Evolutionary conservation across 2,888 invertebrate species (phyloP), one percentile per base, ranked within the genome.

Genomic region (Apamea crenata): DNA sequence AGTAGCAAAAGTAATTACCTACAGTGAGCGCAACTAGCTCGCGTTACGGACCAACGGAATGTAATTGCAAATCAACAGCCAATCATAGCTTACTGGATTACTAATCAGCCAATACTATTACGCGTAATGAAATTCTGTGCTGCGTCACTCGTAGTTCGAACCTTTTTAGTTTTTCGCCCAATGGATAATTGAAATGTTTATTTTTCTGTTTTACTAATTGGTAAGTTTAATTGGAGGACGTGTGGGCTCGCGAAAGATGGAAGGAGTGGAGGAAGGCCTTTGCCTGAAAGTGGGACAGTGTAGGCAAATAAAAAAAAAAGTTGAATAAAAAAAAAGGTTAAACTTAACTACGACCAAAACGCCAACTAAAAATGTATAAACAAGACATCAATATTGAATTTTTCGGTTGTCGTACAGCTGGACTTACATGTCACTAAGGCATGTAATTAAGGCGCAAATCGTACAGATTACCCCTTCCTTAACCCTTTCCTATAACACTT

Each of bases 31-130:
- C 85, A 88, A 89, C 88, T 85, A 89, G 88, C 84, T 85, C 83
- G 73, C 66, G 63, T 81, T 84, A 83, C 71, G 81, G 75, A 79
- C 25, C 67, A 78, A 50, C 78, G 79, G 74, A 78, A 83, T 83
- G 83, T 83, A 90, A 87, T 85, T 84, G 83, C 77, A 78, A 83
- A 90, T 90, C 88, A 89, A 84, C 78, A 83, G 82, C 86, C 87
- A 91, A 90, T 91, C 88, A 88, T 85, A 81, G 88, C 87, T 87
- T 88, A 89, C 81, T 81, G 86, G 86, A 89, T 91, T 89, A 89
- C 91, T 77, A 84, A 88, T 86, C 84, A 90, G 77, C 82, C 72
- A 77, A 83, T 71, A 81, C 68, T 63, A 84, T 82, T 82, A 88
- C 59, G 18, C 4, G 73, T 74, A 82, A 74, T 83, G 47, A 72